Evolutionary conservation across 2,797 vertebrate species (phyloP).

Genomic region (Threskiornis aethiopicus): DNA sequence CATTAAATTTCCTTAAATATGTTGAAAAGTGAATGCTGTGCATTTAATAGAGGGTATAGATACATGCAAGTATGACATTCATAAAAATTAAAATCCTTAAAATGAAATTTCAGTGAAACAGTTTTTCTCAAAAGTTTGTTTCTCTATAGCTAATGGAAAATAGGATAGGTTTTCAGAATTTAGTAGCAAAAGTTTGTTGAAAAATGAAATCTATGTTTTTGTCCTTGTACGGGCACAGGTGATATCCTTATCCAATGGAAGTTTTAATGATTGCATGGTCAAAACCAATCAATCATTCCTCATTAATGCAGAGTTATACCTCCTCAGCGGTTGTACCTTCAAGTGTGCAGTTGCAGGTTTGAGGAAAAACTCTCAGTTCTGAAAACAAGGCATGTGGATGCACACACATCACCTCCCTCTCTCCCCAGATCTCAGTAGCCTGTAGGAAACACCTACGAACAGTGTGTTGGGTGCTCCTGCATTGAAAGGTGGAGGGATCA

Average conservation of each 20-base stretch:
- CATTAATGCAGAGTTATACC: neutral
- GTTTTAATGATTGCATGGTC: neutral
- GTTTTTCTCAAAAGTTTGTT: neutral
- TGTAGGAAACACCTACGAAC: neutral
- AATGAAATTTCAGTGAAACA: conserved; percentile 9
- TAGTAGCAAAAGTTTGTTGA: neutral
- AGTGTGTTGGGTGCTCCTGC: too few relatives aligned
- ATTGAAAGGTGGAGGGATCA: neutral
- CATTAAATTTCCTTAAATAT: conserved; percentile 65
- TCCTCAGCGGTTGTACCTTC: neutral
- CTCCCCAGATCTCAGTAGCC: neutral
- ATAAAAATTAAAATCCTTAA: conserved; percentile 41
- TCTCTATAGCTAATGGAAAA: neutral
- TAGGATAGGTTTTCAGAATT: neutral
- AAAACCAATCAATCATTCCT: neutral
- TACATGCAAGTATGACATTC: conserved; percentile 4
- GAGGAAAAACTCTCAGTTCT: neutral
- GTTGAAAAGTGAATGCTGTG: conserved; percentile 29
- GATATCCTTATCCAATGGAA: neutral
- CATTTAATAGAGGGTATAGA: conserved; percentile 42
- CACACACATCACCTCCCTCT: fast-evolving
- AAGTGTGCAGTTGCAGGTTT: neutral
- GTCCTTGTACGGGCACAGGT: neutral
- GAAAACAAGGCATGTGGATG: neutral
- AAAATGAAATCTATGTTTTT: neutral